phyloP scores from a whole-genome alignment of 2,888 invertebrate genomes.

The Eueremaeus valkanovi region DNA sequence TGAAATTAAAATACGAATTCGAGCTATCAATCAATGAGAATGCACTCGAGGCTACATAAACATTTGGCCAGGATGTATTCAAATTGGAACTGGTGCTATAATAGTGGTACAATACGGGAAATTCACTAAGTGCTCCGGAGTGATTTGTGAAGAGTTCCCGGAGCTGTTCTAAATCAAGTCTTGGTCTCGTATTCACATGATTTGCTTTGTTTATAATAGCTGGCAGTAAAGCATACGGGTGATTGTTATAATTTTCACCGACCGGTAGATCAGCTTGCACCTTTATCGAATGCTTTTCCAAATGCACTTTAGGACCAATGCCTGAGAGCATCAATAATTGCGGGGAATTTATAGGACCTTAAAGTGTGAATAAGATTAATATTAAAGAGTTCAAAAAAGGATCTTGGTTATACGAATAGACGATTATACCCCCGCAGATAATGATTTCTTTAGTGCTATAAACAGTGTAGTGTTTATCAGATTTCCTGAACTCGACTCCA shows the following conservation, averaged over 20 bases:
- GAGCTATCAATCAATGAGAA: neutral
- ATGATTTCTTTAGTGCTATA: constrained; percentile 8
- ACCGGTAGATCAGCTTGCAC: neutral
- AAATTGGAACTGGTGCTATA: constrained; percentile 15
- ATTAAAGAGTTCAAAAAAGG: too few relatives aligned
- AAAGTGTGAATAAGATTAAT: neutral
- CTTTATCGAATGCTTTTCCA: neutral
- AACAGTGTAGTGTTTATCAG: neutral
- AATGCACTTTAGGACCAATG: neutral
- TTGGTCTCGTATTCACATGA: neutral
- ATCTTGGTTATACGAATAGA: too few relatives aligned
- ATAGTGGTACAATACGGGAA: too few relatives aligned
- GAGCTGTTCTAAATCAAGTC: neutral
- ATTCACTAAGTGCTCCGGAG: neutral
- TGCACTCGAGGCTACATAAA: neutral
- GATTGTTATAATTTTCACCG: constrained; percentile 6
- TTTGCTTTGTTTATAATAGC: neutral
- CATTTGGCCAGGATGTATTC: constrained; percentile 9
- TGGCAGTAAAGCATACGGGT: neutral
- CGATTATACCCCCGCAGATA: constrained; percentile 18
- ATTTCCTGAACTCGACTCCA: neutral
- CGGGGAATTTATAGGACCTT: constrained; percentile 25
- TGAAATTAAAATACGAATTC: neutral
- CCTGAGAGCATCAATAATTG: constrained; percentile 21
- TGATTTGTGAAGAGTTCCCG: constrained; percentile 3